phyloP scores from a whole-genome alignment of 2,888 invertebrate species.

The Cantharis rufa region DNA sequence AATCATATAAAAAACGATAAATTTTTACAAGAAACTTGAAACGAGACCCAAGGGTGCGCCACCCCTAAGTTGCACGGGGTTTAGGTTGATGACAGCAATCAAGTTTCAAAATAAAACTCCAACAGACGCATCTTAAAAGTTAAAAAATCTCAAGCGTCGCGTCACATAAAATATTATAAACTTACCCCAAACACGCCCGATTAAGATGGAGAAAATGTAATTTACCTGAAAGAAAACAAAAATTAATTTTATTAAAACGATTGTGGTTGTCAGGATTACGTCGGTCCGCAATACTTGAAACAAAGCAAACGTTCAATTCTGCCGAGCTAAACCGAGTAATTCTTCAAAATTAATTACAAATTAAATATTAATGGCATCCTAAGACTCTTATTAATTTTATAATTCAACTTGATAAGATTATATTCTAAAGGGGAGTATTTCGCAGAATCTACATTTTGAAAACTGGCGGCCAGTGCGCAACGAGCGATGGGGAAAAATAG shows the following conservation, averaged over 20 bases:
- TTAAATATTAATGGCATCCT: not conserved
- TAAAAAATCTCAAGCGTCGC: not conserved
- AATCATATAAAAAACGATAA: not conserved
- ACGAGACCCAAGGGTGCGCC: not conserved
- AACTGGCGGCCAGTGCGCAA: no score
- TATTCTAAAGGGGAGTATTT: no score
- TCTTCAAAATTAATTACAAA: not conserved
- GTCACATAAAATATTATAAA: not conserved
- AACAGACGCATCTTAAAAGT: not conserved
- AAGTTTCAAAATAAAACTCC: not conserved
- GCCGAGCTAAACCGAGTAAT: not conserved
- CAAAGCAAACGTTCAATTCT: not conserved
- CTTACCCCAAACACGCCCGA: slow-evolving; percentile 7
- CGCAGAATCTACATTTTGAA: no score
- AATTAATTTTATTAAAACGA: not conserved
- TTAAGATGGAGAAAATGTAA: slow-evolving; percentile 1
- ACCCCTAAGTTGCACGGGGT: not conserved
- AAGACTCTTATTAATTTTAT: not conserved
- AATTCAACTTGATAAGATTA: not conserved
- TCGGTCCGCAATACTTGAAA: no score
- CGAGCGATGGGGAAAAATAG: no score
- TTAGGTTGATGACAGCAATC: not conserved
- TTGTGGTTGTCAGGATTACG: no score
- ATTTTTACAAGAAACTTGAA: not conserved
- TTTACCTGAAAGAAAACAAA: slow-evolving; percentile 18